phyloP scores from a whole-genome alignment of 2,888 invertebrate species.

The Pyrrhia umbra region DNA sequence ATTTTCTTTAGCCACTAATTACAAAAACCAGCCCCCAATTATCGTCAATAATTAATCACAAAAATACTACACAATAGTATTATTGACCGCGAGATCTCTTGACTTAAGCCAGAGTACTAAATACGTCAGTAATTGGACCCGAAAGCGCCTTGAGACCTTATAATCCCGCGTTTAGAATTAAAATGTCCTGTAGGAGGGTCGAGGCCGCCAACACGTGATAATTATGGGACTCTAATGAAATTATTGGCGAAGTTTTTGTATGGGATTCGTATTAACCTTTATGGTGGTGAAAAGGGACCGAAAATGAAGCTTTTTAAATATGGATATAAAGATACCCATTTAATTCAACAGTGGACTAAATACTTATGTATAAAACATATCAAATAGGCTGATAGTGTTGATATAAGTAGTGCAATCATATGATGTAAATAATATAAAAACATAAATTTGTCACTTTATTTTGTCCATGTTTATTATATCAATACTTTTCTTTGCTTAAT shows the following conservation, averaged over 20 bases:
- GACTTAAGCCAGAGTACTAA: conserved; percentile 50
- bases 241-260: conserved; percentile 34
- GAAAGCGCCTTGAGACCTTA: conserved; percentile 67
- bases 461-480: too few species aligned
- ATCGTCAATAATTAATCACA: conserved; percentile 19
- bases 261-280: conserved; percentile 1
- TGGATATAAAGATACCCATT: too few species aligned
- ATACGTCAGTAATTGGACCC: conserved; percentile 68
- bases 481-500: too few species aligned
- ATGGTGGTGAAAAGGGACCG: conserved; percentile 15
- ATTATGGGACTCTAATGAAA: conserved; percentile 52
- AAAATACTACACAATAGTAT: conserved; percentile 46
- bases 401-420: too few species aligned
- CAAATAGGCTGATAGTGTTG: too few species aligned
- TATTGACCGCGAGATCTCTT: conserved; percentile 46
- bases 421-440: too few species aligned
- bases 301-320: too few species aligned
- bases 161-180: conserved; percentile 70
- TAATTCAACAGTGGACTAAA: too few species aligned
- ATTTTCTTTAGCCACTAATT: conserved; percentile 39
- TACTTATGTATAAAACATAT: too few species aligned
- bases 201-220: conserved; percentile 52
- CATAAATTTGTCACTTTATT: too few species aligned
- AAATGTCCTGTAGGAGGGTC: conserved; percentile 64
- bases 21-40: conserved; percentile 28